Evolutionary conservation across 2,888 invertebrate genomes (phyloP).

Genomic region (Tetramorium bicarinatum): DNA sequence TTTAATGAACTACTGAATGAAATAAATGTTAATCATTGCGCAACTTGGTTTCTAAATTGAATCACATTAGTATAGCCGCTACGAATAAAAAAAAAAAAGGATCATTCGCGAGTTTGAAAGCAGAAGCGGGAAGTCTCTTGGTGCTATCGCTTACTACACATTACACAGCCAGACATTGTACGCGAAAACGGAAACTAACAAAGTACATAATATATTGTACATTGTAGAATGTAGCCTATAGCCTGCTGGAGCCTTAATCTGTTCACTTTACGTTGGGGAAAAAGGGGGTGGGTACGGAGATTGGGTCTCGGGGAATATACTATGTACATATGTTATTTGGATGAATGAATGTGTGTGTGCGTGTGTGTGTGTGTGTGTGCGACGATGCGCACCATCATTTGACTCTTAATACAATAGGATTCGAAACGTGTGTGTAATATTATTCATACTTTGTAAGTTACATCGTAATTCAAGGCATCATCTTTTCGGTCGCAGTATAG

Average conservation of each 20-base stretch:
- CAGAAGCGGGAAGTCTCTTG: conserved; percentile 80
- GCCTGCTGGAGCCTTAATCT: conserved; percentile 86
- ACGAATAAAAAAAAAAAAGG: not conserved
- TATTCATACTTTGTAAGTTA: conserved; percentile 80
- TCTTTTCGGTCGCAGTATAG: conserved; percentile 67
- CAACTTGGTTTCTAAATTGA: conserved; percentile 75
- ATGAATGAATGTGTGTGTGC: conserved; percentile 78
- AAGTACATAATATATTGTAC: conserved; percentile 85
- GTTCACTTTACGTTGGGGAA: conserved; percentile 84
- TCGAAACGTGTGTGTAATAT: conserved; percentile 82
- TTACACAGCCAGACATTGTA: conserved; percentile 85
- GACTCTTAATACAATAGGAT: conserved; percentile 79
- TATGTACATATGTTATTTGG: conserved; percentile 86
- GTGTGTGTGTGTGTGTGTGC: conserved; percentile 52
- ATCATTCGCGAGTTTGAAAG: conserved; percentile 63
- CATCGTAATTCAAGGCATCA: conserved; percentile 79
- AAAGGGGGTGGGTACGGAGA: conserved; percentile 30
- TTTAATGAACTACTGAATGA: conserved; percentile 75
- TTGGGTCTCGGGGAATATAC: conserved; percentile 69
- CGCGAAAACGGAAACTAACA: conserved; percentile 77
- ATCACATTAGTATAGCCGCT: conserved; percentile 65
- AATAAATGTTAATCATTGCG: conserved; percentile 74
- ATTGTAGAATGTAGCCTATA: conserved; percentile 86
- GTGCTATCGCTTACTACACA: conserved; percentile 86
- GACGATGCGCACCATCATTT: conserved; percentile 81